Conservation (phyloP, 2,888 invertebrate species). For the Brachylomia viminalis region DNA sequence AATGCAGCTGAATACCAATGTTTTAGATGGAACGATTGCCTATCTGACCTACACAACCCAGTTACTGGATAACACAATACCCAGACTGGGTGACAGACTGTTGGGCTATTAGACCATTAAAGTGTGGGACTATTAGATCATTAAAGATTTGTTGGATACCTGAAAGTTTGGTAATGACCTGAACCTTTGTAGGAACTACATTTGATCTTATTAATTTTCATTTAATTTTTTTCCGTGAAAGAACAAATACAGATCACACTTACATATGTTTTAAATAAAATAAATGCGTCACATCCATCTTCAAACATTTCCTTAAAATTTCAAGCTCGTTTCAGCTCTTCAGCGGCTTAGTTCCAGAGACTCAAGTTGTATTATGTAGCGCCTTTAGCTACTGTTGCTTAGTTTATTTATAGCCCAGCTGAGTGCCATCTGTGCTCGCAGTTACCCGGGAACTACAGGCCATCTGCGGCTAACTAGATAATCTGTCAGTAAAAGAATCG, state of each 20-base stretch:
- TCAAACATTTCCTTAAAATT: conserved; percentile 1
- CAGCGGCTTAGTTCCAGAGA: neutral
- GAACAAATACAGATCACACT: neutral
- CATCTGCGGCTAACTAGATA: conserved; percentile 56
- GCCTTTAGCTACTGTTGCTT: conserved; percentile 13
- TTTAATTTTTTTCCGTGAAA: neutral
- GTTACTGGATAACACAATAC: neutral
- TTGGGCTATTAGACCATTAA: too few relatives aligned
- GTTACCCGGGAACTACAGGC: conserved; percentile 31
- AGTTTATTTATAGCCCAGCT: conserved; percentile 50
- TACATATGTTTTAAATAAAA: neutral
- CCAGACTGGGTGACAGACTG: too few relatives aligned
- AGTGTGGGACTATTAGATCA: neutral
- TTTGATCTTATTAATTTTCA: neutral
- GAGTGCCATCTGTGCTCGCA: conserved; percentile 49
- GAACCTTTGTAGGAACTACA: neutral
- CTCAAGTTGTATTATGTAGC: conserved; percentile 33
- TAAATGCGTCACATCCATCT: neutral
- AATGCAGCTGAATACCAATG: too few relatives aligned
- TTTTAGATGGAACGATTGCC: neutral
- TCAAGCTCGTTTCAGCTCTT: neutral
- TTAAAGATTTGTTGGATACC: neutral
- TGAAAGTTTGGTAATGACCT: neutral
- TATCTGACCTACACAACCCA: neutral
- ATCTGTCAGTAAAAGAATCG: conserved; percentile 41